Evolutionary conservation across 2,888 invertebrate genomes (phyloP).

Genomic region (Erynnis tages): DNA sequence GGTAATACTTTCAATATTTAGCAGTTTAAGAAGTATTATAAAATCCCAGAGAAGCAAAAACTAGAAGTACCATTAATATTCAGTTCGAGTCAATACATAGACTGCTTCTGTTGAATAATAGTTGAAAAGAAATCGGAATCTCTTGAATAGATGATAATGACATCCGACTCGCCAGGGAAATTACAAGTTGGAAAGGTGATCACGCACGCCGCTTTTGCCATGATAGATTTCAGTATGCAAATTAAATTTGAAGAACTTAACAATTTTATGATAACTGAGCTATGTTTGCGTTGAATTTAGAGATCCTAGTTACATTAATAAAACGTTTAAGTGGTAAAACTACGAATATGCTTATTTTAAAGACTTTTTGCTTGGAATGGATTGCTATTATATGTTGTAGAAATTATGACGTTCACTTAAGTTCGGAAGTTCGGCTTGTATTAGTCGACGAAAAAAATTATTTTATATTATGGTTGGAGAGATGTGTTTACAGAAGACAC

Average conservation of each 20-base stretch:
- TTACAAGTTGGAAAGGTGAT: slow-evolving; percentile 52
- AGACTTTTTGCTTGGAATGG: no score
- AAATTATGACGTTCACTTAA: no score
- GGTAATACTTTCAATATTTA: neutral
- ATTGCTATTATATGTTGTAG: no score
- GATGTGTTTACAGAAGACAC: no score
- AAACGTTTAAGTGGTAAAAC: no score
- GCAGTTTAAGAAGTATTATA: neutral
- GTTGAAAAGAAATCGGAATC: slow-evolving; percentile 36
- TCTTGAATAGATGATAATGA: slow-evolving; percentile 69
- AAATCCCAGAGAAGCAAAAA: neutral
- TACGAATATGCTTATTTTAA: no score
- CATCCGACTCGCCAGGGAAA: slow-evolving; percentile 61
- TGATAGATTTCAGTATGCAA: slow-evolving; percentile 18
- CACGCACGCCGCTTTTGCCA: slow-evolving; percentile 27
- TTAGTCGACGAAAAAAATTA: no score
- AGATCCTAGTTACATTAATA: no score
- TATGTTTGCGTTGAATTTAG: no score
- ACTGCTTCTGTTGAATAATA: slow-evolving; percentile 27
- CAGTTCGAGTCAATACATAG: slow-evolving; percentile 3
- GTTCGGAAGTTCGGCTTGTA: no score
- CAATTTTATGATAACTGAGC: no score
- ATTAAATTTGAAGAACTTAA: slow-evolving; percentile 13
- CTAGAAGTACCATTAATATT: neutral
- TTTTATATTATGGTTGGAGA: no score